Evolutionary conservation across 2,888 invertebrate genomes (phyloP), one percentile per base, ranked within the genome.

Genomic region (Tachystola acroxantha): DNA sequence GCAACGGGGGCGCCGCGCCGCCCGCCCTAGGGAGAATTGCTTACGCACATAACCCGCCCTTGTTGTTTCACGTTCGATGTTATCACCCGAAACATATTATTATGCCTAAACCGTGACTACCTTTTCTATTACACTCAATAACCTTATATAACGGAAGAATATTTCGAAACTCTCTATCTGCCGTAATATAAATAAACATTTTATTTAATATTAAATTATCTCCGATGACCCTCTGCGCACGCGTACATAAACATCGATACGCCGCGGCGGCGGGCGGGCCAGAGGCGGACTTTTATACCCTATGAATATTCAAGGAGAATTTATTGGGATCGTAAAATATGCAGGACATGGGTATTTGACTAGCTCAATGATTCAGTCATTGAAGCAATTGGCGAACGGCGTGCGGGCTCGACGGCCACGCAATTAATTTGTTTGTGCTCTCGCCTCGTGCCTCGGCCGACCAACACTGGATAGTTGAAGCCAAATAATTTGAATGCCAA

Each of bases 361-460:
- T 46, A 46, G 33, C 48, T 46, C 50, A 62, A 53, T 58, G 47
- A 62, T 45, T 32, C 42, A 53, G 46, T 56, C 56, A 63, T 73
- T 68, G 55, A 58, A 56, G 52, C 61, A 67, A 69, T 64, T 59
- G 58, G 46, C 47, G 40, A 52, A 32, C 38, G 41, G 36, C 33
- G 36, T 16, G 43, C 42, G 40, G 38, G 37, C 40, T 37, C 40
- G 35, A 34, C 40, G 41, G 42, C 39, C 40, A 34, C 32, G 34
- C 52, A 60, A 65, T 65, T 61, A 53, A 61, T 64, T 62, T 65
- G 61, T 66, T 66, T 64, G 45, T 39, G 26, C 26, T 20, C 30
- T 20, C 25, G 32, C 37, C 10, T 13, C 6, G 5, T n/a, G 2
- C n/a, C 29, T 16, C 16, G 10, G 14, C 31, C 22, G 35, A 27